Evolutionary conservation across 2,888 invertebrate species (phyloP), one percentile per base, ranked within the genome.

Genomic region (Noctua janthina): DNA sequence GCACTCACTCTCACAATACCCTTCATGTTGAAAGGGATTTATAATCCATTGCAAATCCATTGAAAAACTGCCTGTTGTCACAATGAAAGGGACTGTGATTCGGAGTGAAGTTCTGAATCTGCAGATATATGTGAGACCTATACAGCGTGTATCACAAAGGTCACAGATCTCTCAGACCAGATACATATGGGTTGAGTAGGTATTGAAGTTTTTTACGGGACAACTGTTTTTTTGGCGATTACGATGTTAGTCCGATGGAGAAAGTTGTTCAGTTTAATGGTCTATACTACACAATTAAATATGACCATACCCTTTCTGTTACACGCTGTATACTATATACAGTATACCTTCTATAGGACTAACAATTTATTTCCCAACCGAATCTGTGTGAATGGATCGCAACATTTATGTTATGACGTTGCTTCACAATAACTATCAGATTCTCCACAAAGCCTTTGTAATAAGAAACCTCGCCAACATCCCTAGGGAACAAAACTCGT

Each of bases 401-500:
- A 62, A 54, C 29, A 82, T 46, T 56, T 6, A 49, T 43, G 56
- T 69, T 67, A 59, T 54, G 56, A 46, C 62, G 56, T 46, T 56
- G 35, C 56, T 51, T 39, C 17, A 15, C 43, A 64, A 59, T 59
- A 77, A 51, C 83, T 49, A 66, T 74, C 66, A 0, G 29, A 83
- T 73, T 68, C 29, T 64, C n/a, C 49, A 72, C 68, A 84, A 71
- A 64, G n/a, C 62, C 59, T 39, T 71, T 84, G 67, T 75, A 72
- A 83, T 72, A 84, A 74, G 62, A 83, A 74, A 64, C 74, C 56
- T 56, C 43, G 43, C 66, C n/a, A 43, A 49, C 23, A 35, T 78
- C 83, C 84, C 84, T 23, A 3, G 84, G 35, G 84, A 56, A 56
- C 17, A 79, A 83, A 84, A 67, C 79, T 83, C 83, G 83, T 79